These are phyloP conservation scores for Zaprionus lineosus DNA, from an alignment of 2,888 invertebrate genomes.

Conservation along the genomic window DNA sequence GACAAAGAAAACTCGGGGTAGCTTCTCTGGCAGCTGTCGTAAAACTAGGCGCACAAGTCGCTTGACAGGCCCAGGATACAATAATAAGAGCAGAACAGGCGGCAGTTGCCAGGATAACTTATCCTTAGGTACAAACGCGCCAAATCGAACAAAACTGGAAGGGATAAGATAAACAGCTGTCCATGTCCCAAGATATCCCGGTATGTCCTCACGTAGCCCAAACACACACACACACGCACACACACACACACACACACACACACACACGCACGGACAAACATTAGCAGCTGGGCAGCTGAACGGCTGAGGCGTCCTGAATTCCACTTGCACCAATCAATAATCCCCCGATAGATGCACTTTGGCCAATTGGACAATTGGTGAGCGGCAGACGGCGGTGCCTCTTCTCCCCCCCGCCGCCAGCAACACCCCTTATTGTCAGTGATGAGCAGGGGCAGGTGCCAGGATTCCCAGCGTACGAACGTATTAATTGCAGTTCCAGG, in stretches of 20 bases:
- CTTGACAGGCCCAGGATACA: conserved; percentile 39
- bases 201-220: conserved; percentile 35
- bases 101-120: conserved; percentile 9
- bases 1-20: too few species aligned
- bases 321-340: conserved; percentile 72
- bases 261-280: too few species aligned
- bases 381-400: conserved; percentile 15
- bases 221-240: background rate
- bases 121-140: conserved; percentile 43
- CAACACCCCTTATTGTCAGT: too few species aligned
- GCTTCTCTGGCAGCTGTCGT: conserved; percentile 65
- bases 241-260: too few species aligned
- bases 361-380: conserved; percentile 45
- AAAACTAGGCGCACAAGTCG: conserved; percentile 56
- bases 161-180: conserved; percentile 58
- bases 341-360: conserved; percentile 40
- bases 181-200: conserved; percentile 14
- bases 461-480: background rate
- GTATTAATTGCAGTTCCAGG: background rate
- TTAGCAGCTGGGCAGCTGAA: too few species aligned
- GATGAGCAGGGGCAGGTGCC: background rate
- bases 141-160: conserved; percentile 25
- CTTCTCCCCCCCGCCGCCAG: conserved; percentile 21
- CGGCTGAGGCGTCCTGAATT: conserved; percentile 45
- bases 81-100: conserved; percentile 11